phyloP scores from a whole-genome alignment of 2,888 invertebrate species.

The Nebria salina region DNA sequence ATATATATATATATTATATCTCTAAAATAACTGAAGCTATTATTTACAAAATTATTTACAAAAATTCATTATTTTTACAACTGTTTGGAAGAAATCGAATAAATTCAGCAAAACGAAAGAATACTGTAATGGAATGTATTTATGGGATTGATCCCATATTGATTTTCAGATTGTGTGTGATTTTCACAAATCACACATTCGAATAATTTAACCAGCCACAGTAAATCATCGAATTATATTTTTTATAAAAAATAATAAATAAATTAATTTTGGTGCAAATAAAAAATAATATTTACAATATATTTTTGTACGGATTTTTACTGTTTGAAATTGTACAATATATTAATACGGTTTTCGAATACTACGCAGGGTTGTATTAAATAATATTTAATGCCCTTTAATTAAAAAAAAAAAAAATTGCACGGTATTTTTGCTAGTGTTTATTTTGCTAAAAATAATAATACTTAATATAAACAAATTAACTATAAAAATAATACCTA shows the following conservation, averaged over 20 bases:
- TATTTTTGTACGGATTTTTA: slow-evolving; percentile 31
- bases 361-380: neutral
- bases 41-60: slow-evolving; percentile 44
- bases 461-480: slow-evolving; percentile 40
- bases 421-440: slow-evolving; percentile 1
- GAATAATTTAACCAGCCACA: slow-evolving; percentile 34
- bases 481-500: slow-evolving; percentile 12
- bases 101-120: slow-evolving; percentile 18
- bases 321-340: slow-evolving; percentile 25
- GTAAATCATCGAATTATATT: slow-evolving; percentile 22
- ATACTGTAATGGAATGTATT: slow-evolving; percentile 45
- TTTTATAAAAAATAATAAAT: slow-evolving; percentile 35
- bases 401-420: neutral
- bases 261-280: slow-evolving; percentile 42
- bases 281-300: slow-evolving; percentile 31
- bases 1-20: neutral
- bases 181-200: neutral
- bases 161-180: slow-evolving; percentile 22
- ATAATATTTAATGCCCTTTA: neutral
- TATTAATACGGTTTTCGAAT: slow-evolving; percentile 29
- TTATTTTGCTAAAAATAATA: slow-evolving; percentile 37
- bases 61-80: slow-evolving; percentile 34
- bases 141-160: slow-evolving; percentile 13
- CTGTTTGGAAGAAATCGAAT: slow-evolving; percentile 16
- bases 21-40: slow-evolving; percentile 22